A percentile compares a stretch with the other conserved stretches of the same genome.
phyloP scores from a whole-genome alignment of 2,888 invertebrate genomes.

The Amphipyra tragopoginis region DNA sequence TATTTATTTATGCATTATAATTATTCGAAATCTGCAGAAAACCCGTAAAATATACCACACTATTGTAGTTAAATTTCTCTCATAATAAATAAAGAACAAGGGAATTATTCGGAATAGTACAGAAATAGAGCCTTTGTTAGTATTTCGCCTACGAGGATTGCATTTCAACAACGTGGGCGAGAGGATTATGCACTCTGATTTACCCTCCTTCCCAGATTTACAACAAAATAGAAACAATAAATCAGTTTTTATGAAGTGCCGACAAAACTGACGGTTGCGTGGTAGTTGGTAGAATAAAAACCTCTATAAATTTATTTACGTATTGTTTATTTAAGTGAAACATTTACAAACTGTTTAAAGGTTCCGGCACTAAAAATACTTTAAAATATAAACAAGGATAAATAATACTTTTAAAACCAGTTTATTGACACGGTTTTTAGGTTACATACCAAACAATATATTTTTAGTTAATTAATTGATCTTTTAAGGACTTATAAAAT shows the following conservation, averaged over 20 bases:
- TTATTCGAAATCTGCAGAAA: too few species aligned
- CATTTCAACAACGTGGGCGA: conserved; percentile 36
- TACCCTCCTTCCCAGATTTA: conserved; percentile 22
- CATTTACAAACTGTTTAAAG: background rate
- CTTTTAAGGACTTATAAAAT: too few species aligned
- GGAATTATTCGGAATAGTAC: conserved; percentile 9
- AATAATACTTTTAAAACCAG: too few species aligned
- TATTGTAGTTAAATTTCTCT: background rate
- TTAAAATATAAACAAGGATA: background rate
- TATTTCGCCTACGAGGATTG: conserved; percentile 20
- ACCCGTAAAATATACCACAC: background rate
- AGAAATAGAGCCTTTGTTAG: conserved; percentile 35
- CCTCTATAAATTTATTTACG: conserved; percentile 5
- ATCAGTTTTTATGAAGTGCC: conserved; percentile 1
- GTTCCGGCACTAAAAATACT: background rate
- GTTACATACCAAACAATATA: too few species aligned
- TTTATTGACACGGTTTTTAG: too few species aligned
- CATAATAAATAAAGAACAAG: background rate
- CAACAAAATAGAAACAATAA: conserved; percentile 14
- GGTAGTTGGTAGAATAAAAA: conserved; percentile 34
- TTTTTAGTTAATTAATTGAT: too few species aligned
- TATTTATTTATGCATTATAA: too few species aligned
- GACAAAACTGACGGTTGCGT: conserved; percentile 24
- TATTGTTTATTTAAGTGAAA: conserved; percentile 3
- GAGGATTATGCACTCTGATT: conserved; percentile 27